A percentile compares a stretch with the other conserved stretches of the same genome.
These are phyloP conservation scores for Corvus hawaiiensis DNA, from an alignment of 2,113 vertebrate species.

Conservation along the genomic window DNA sequence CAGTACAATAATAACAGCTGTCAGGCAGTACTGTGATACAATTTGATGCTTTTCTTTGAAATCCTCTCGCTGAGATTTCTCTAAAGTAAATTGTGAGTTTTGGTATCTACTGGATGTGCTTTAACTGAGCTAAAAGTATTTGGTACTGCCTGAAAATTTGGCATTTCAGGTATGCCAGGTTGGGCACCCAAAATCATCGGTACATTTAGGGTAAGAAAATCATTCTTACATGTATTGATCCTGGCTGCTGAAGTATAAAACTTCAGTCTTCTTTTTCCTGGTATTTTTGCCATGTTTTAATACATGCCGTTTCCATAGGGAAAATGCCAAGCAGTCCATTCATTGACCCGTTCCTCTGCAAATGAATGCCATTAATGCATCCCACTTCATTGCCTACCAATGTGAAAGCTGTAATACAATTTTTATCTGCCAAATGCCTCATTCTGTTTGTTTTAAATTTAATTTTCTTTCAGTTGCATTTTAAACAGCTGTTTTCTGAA, in stretches of 20 bases:
- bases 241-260: neutral
- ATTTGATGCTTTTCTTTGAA: conserved; percentile 32
- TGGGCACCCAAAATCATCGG: neutral
- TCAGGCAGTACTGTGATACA: neutral
- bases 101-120: neutral
- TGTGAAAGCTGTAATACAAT: neutral
- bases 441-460: conserved; percentile 40
- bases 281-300: neutral
- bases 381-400: neutral
- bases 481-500: conserved; percentile 40
- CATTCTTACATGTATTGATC: neutral
- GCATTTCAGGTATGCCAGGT: neutral
- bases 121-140: neutral
- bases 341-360: neutral
- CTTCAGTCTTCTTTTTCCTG: neutral
- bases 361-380: neutral
- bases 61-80: neutral
- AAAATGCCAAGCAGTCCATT: neutral
- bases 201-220: neutral
- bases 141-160: neutral
- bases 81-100: neutral
- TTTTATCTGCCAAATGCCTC: conserved; percentile 32
- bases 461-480: conserved; percentile 21
- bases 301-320: neutral
- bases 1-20: conserved; percentile 13